phyloP scores from a whole-genome alignment of 1,140 invertebrate species.

The Drosophila micromelanica region DNA sequence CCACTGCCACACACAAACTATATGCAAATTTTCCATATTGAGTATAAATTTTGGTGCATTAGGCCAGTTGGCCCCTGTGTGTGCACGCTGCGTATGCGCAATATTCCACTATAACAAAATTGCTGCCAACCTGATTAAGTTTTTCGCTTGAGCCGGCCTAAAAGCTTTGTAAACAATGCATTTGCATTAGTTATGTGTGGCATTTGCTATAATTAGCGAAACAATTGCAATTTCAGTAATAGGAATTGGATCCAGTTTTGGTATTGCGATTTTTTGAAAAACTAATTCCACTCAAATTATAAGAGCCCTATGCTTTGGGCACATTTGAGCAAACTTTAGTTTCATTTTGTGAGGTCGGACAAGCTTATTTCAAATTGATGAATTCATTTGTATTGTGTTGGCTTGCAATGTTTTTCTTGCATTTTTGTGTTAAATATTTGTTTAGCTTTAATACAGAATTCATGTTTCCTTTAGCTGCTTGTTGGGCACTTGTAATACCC shows the following conservation, averaged over 20 bases:
- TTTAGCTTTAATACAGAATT: too few relatives aligned
- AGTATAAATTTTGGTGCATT: slow-evolving; percentile 73
- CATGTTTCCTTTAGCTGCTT: too few relatives aligned
- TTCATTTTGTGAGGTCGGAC: too few relatives aligned
- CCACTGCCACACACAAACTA: slow-evolving; percentile 42
- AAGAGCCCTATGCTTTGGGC: too few relatives aligned
- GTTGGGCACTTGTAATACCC: not conserved
- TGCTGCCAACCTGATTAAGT: slow-evolving; percentile 6
- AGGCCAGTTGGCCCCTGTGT: slow-evolving; percentile 18
- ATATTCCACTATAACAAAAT: slow-evolving; percentile 50
- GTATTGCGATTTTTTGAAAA: slow-evolving; percentile 12
- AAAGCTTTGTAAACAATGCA: slow-evolving; percentile 36
- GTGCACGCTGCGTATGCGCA: slow-evolving; percentile 61
- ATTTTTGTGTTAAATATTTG: too few relatives aligned
- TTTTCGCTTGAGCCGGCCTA: slow-evolving; percentile 12
- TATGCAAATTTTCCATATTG: slow-evolving; percentile 65
- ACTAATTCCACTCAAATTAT: slow-evolving; percentile 4
- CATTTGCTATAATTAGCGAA: slow-evolving; percentile 18
- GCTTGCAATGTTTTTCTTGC: too few relatives aligned
- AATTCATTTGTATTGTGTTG: too few relatives aligned
- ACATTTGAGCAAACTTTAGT: too few relatives aligned
- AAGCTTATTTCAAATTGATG: too few relatives aligned
- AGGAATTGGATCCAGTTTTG: slow-evolving; percentile 4
- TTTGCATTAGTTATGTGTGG: slow-evolving; percentile 20
- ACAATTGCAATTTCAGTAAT: slow-evolving; percentile 21